Base-by-base conservation (phyloP, 2,797 vertebrate species). In the Hydrocynus forskahlii region DNA sequence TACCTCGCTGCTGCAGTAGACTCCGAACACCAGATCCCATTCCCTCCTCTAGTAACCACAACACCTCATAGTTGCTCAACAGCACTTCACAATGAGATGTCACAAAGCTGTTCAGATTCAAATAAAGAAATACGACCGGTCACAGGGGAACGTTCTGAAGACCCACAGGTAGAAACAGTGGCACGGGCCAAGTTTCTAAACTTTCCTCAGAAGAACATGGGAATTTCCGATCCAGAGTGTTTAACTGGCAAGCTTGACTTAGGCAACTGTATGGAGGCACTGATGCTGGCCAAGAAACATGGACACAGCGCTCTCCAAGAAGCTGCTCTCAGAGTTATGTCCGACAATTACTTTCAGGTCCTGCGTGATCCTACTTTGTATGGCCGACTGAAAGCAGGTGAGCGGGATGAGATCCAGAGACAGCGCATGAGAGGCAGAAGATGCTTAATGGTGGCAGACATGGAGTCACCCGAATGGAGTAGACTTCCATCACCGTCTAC, bases 291-390 rank as follows among this genome's bases (percentile, higher is more conserved):
- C 86, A 97, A 97, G 90, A 95, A 91, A n/a, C 90, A 91, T n/a
- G 88, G 88, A 10, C 91, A 96, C n/a, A 67, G 78, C 23, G 75
- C 82, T 1, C 88, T 96, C 66, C 93, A 89, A 86, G 90, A 95
- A 45, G 95, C 95, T 0, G 96, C 95, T 64, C 95, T 98, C 19
- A 90, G 88, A 85, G 93, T 97, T 75, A 97, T 99, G 97, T 97
- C 97, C 0, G 92, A 96, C 87, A 96, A 99, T 92, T 98, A 97
- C 83, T 92, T 98, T 0, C 96, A 97, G 75, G 97, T 97, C 21
- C 93, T 99, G 52, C 91, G 91, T 83, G 96, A 93, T 72, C 93
- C 95, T 0, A 90, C 85, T 40, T 89, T 98, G 89, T 97, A 96
- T 0, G 82, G 96, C 19, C 81, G 73, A 48, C 94, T 99, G 84